Evolutionary conservation across 2,888 invertebrate genomes (phyloP), one percentile per base, ranked within the genome.

Genomic region (Zhuqinia jingwanae): DNA sequence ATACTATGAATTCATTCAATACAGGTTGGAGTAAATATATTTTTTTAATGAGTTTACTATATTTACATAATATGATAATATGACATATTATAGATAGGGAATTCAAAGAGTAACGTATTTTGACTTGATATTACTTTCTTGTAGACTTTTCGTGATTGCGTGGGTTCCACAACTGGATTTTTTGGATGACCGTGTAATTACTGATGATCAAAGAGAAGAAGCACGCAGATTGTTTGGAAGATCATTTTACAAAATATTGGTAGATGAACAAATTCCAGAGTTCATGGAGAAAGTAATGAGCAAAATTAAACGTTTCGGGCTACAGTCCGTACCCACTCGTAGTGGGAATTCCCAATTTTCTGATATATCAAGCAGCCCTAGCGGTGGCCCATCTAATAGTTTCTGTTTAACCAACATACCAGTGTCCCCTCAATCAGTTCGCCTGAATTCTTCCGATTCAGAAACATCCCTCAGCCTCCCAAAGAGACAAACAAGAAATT

Each of bases 1-100:
- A 17, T 95, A 95, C 91, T 95, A 95, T 90, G 96, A 96, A 91
- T 95, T 96, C 91, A 92, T 95, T 15, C 95, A 96, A 91, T 96
- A 96, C 92, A 95, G 96, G 96, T 96, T 6, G 36, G 8, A 36
- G 36, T 36, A 8, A 36, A n/a, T n/a, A n/a, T n/a, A n/a, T n/a
- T n/a, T n/a, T n/a, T n/a, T n/a, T n/a, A n/a, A n/a, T n/a, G n/a
- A n/a, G n/a, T n/a, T n/a, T 47, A 47, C 11, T 47, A n/a, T 47
- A 11, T 47, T 47, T n/a, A 47, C 11, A 11, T 22, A 11, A 2
- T 17, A 2, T 22, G 13, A 53, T 11, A 17, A 15, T 53, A n/a
- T 15, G n/a, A n/a, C n/a, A n/a, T n/a, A n/a, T n/a, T n/a, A n/a
- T n/a, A n/a, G n/a, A 17, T 15, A 15, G 15, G 15, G 10, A 53